These are phyloP conservation scores for Stenoptilia bipunctidactyla DNA, from an alignment of 2,888 invertebrate species.

Conservation along the genomic window DNA sequence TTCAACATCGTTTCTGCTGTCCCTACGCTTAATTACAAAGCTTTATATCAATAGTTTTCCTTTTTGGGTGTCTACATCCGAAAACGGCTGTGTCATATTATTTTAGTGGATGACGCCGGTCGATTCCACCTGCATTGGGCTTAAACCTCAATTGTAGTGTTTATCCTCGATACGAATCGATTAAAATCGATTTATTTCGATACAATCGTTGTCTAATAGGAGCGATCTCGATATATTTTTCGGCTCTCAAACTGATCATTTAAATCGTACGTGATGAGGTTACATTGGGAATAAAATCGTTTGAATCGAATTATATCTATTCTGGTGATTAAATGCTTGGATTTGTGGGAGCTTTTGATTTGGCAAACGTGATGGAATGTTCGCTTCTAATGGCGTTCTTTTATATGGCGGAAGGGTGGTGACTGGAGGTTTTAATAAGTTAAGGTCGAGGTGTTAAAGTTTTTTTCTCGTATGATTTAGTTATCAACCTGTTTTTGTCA, in stretches of 20 bases:
- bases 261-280: slow-evolving; percentile 64
- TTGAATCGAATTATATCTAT: slow-evolving; percentile 58
- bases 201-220: slow-evolving; percentile 61
- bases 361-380: slow-evolving; percentile 48
- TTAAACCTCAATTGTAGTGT: slow-evolving; percentile 59
- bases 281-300: slow-evolving; percentile 58
- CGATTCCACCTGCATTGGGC: slow-evolving; percentile 57
- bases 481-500: no score
- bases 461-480: no score
- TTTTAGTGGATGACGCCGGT: slow-evolving; percentile 66
- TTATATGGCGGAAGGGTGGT: no score
- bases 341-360: slow-evolving; percentile 61
- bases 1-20: no score
- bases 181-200: slow-evolving; percentile 62
- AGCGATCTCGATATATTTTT: slow-evolving; percentile 58
- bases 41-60: slow-evolving; percentile 46
- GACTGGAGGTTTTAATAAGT: no score
- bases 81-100: slow-evolving; percentile 70
- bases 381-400: slow-evolving; percentile 13
- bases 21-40: slow-evolving; percentile 46
- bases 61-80: slow-evolving; percentile 43
- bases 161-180: slow-evolving; percentile 60
- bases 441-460: no score
- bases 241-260: slow-evolving; percentile 57
- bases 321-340: slow-evolving; percentile 63